Percentiles rank a stretch among this genome's conserved stretches.
phyloP scores from a whole-genome alignment of 2,113 vertebrate species.

The Cyprinodon tularosa region DNA sequence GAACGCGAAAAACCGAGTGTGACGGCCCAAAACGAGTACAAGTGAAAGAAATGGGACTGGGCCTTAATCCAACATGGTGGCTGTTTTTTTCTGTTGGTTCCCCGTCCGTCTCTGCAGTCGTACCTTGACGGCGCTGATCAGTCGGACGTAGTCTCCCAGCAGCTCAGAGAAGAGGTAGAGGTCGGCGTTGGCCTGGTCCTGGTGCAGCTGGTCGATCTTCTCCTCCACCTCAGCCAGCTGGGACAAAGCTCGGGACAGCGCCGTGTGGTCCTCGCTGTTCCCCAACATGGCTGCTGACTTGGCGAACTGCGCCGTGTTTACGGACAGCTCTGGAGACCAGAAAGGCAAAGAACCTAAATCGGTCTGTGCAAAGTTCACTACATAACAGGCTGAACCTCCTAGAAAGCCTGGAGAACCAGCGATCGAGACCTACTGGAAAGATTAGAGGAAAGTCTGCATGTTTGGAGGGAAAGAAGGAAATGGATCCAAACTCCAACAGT shows the following conservation, averaged over 20 bases:
- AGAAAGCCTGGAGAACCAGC: too few relatives aligned
- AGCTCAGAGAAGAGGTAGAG: constrained; percentile 95
- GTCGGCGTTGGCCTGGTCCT: constrained; percentile 95
- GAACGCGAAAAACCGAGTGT: too few relatives aligned
- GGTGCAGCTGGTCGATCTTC: constrained; percentile 96
- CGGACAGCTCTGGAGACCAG: constrained; percentile 86
- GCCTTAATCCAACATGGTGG: too few relatives aligned
- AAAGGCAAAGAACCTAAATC: neutral
- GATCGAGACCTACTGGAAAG: too few relatives aligned
- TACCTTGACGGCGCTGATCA: constrained; percentile 95
- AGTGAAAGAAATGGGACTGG: too few relatives aligned
- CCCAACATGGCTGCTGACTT: constrained; percentile 98
- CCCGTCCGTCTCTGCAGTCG: neutral
- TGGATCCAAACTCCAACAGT: too few relatives aligned
- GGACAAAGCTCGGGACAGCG: constrained; percentile 93
- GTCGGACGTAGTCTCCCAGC: constrained; percentile 95
- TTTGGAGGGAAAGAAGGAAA: too few relatives aligned
- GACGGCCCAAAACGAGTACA: too few relatives aligned
- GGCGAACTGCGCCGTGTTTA: constrained; percentile 94
- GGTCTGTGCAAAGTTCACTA: neutral
- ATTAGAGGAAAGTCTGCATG: too few relatives aligned
- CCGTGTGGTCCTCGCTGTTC: constrained; percentile 98
- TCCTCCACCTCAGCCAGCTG: constrained; percentile 99
- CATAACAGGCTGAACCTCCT: too few relatives aligned
- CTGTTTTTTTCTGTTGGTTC: neutral